Base-by-base conservation (phyloP, 2,888 invertebrate genomes). In the Lasioglossum lativentre region DNA sequence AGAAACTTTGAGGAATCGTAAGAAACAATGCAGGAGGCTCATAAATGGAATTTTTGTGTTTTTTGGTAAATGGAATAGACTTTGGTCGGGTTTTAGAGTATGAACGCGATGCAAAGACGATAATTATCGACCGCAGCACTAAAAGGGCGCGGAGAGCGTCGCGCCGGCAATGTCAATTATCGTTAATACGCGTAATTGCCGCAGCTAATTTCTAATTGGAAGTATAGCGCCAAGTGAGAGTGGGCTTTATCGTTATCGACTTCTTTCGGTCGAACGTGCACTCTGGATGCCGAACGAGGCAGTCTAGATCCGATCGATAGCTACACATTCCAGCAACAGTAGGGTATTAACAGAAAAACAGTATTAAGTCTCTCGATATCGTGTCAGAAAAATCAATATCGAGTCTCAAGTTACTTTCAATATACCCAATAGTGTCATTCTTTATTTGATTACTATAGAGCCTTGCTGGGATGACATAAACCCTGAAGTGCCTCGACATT, bases 161-260 rank as follows among this genome's bases (percentile, higher is more conserved):
- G 90, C 88, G 89, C 83, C 81, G 84, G 90, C 89, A 90, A 92
- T 90, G 92, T 87, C 93, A 94, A 94, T 93, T 93, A 92, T 75
- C 89, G 89, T 91, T 92, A 91, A 93, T 93, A 90, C 88, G 78
- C 77, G 85, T 92, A 93, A 94, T 94, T 92, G 90, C 76, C 82
- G 78, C 86, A 89, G 88, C 90, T 94, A 91, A 92, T 93, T 93
- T 89, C 86, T 90, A 93, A 93, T 93, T 93, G 88, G 82, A 85
- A 88, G 86, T 85, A 84, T 85, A 90, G 90, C 85, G 78, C 78
- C 74, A 27, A 68, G 83, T 30, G 74, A 82, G 80, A 83, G 85
- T 85, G 82, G 75, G 79, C 45, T 86, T 88, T 88, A 87, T 89
- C 76, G 78, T 86, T 78, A 86, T 86, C 84, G 83, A 80, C 82